Evolutionary conservation across 2,113 vertebrate species (phyloP).

Genomic region (Pseudorasbora parva): DNA sequence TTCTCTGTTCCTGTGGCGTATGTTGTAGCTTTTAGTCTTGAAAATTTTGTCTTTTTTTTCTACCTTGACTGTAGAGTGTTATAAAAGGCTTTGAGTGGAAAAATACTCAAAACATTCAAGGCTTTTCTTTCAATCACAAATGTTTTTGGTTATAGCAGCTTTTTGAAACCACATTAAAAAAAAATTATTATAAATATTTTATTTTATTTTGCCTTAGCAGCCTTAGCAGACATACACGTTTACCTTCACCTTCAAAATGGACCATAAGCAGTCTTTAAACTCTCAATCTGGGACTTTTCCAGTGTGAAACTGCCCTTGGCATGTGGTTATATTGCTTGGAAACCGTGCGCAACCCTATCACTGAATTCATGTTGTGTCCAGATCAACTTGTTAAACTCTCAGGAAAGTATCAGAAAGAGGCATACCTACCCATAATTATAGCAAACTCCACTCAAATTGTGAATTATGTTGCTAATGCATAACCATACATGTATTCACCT

Average conservation of each 20-base stretch:
- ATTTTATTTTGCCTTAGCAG: neutral
- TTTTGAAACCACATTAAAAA: neutral
- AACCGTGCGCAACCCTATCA: neutral
- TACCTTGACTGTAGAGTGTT: neutral
- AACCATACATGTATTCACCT: too few relatives aligned
- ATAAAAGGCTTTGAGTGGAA: neutral
- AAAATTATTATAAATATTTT: neutral
- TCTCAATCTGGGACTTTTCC: neutral
- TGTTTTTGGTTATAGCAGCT: neutral
- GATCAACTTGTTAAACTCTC: neutral
- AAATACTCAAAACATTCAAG: neutral
- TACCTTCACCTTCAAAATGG: constrained; percentile 4
- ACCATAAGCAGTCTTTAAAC: neutral
- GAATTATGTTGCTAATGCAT: neutral
- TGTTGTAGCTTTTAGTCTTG: too few relatives aligned
- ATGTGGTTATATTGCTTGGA: neutral
- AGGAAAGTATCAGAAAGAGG: neutral
- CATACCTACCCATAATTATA: too few relatives aligned
- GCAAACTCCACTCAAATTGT: neutral
- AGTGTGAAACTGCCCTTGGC: neutral
- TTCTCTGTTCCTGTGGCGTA: neutral
- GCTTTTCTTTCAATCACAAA: neutral
- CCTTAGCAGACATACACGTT: neutral
- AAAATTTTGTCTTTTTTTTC: neutral
- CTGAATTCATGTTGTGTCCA: neutral